Evolutionary conservation across 2,797 vertebrate genomes (phyloP).

Genomic region (Eospalax fontanierii): DNA sequence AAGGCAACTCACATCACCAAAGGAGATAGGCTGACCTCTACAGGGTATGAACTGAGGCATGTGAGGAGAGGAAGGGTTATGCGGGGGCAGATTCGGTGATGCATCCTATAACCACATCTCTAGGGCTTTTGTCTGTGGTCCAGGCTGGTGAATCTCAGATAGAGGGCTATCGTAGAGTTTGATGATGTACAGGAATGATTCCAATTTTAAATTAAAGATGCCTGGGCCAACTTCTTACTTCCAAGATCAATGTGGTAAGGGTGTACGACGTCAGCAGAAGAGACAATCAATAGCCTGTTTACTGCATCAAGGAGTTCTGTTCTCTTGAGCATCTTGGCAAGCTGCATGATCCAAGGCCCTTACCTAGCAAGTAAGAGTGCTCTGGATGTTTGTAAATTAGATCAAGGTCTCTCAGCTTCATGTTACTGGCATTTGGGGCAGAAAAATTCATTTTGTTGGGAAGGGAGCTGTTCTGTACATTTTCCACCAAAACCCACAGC

Average conservation of each 20-base stretch:
- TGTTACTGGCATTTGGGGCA: neutral
- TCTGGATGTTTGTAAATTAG: neutral
- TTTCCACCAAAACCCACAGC: neutral
- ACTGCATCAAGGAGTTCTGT: neutral
- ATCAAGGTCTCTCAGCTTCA: neutral
- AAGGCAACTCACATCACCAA: neutral
- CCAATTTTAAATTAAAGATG: conserved; percentile 52
- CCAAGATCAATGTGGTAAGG: conserved; percentile 9
- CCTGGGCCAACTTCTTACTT: neutral
- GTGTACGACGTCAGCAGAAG: neutral
- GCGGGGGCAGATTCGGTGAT: neutral
- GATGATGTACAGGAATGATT: conserved; percentile 35
- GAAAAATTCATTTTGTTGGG: neutral
- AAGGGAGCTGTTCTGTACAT: neutral
- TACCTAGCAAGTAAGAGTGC: neutral
- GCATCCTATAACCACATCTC: accelerated
- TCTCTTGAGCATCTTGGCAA: neutral
- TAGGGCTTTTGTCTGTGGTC: neutral
- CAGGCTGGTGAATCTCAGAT: accelerated
- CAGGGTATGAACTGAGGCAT: neutral
- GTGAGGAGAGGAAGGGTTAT: neutral
- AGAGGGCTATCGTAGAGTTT: neutral
- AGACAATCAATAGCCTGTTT: neutral
- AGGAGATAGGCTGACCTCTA: neutral
- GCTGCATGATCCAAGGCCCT: neutral